Evolutionary conservation across 1,140 invertebrate genomes (phyloP), one percentile per base, ranked within the genome.

Genomic region (Drosophila simulans): DNA sequence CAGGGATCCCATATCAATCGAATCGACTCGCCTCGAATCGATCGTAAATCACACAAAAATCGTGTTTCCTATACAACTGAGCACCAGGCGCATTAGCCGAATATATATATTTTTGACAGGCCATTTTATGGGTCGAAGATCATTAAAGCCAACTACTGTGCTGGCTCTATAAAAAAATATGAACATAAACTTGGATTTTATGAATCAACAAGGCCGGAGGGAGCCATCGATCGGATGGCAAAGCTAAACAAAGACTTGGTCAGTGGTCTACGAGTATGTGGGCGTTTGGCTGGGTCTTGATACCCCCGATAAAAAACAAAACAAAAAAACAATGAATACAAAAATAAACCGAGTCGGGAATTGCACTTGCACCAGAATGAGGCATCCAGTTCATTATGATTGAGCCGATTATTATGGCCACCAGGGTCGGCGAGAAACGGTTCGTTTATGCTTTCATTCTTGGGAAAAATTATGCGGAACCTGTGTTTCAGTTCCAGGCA

Each of bases 391-490:
- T 45, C 49, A 54, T 65, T 13, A 35, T 46, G 58, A 57, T 79
- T 57, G 37, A 71, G 73, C 31, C 55, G 31, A 45, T 53, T 55
- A 75, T 43, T 49, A 58, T 72, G 82, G 45, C 83, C 83, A 88
- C 84, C 84, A 54, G 71, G 80, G 75, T 69, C 49, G 57, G 37
- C 62, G 60, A 54, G 57, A 56, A 83, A 79, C 80, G 83, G 37
- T 70, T 80, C 83, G 83, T 88, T 88, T 88, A 88, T 88, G 83
- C 84, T 88, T 88, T 88, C 83, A 88, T 88, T 88, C 83, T 78
- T 66, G 68, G 63, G 84, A 88, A 88, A 76, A 58, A 83, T 89
- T 80, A 89, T 89, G 83, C 83, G 83, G 83, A 88, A 88, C 83
- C 83, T 86, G 79, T 88, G 83, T 72, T 83, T 80, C 70, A 60